These are phyloP conservation scores for Falco cherrug DNA, from an alignment of 2,797 vertebrate species.

Conservation along the genomic window DNA sequence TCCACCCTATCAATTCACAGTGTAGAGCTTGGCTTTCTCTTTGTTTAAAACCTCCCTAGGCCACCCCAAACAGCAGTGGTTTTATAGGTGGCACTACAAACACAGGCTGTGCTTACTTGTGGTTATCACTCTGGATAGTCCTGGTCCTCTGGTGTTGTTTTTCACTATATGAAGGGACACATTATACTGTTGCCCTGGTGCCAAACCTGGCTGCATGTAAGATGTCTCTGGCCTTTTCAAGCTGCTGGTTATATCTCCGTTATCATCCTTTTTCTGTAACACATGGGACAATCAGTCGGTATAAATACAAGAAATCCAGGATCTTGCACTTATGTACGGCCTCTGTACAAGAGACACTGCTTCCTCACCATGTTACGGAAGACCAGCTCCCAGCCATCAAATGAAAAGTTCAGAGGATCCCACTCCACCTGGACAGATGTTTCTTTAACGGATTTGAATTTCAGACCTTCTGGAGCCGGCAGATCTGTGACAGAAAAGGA, in stretches of 20 bases:
- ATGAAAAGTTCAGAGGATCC: constrained; percentile 93
- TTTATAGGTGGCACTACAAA: not conserved
- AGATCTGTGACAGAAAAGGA: constrained; percentile 81
- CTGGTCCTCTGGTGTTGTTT: constrained; percentile 91
- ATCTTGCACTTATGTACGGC: not conserved
- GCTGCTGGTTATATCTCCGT: constrained; percentile 90
- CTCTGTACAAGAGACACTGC: rapidly evolving
- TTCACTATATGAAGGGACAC: constrained; percentile 94
- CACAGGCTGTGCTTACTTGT: constrained; percentile 84
- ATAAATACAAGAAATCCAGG: not conserved
- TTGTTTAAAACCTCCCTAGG: not conserved
- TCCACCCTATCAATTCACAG: rapidly evolving
- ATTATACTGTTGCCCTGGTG: constrained; percentile 95
- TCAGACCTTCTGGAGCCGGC: constrained; percentile 94
- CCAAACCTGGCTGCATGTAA: constrained; percentile 93
- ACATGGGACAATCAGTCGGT: not conserved
- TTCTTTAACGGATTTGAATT: constrained; percentile 94
- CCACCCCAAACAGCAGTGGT: not conserved
- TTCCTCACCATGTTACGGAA: constrained; percentile 91
- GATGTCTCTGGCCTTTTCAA: constrained; percentile 89
- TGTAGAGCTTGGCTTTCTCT: not conserved
- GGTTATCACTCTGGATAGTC: constrained; percentile 86
- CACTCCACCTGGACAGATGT: constrained; percentile 95
- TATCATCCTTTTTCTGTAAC: constrained; percentile 96
- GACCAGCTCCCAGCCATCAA: constrained; percentile 96